Evolutionary conservation across 2,113 vertebrate genomes (phyloP), one percentile per base, ranked within the genome.

Genomic region (Haliaeetus leucogaster): DNA sequence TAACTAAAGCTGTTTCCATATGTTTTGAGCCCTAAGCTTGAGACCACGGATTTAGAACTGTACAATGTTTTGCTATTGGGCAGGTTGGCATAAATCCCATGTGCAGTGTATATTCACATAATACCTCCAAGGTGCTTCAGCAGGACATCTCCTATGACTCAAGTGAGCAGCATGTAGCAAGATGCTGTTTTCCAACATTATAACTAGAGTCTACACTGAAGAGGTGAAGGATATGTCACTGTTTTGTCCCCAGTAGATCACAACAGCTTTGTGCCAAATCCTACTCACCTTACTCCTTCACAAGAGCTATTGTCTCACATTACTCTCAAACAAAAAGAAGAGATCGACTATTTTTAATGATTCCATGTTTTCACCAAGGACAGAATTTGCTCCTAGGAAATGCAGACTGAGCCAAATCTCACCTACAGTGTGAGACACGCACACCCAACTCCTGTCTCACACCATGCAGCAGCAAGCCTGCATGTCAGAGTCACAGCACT

Each of bases 1-100:
- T 96, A 88, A 83, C 74, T 91, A 91, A 97, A 95, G 74, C 89
- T 80, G 66, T 91, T 94, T 88, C 91, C 73, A 36, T 91, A 87
- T 82, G 91, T 87, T 93, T 86, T 85, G 73, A 91, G 77, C 83
- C 77, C 77, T 87, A 89, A 94, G 89, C 86, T 45, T 47, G 58
- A 87, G 73, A 84, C 43, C 26, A 30, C 0, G 0, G 70, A 87
- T 87, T 93, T 95, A 52, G 43, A 86, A 82, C 53, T 58, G 18
- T 34, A 58, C 47, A 52, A 34, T 16, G 29, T 65, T 92, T 73
- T 94, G 66, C 36, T 66, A 4, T 82, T 85, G 83, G 38, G 20
- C 20, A 91, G 48, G 56, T 11, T 93, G 89, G 81, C 66, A 73
- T 65, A 89, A 91, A 84, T 79, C 47, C 45, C 62, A 66, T 2